phyloP scores from a whole-genome alignment of 2,888 invertebrate species.

The Thelaira solivaga region DNA sequence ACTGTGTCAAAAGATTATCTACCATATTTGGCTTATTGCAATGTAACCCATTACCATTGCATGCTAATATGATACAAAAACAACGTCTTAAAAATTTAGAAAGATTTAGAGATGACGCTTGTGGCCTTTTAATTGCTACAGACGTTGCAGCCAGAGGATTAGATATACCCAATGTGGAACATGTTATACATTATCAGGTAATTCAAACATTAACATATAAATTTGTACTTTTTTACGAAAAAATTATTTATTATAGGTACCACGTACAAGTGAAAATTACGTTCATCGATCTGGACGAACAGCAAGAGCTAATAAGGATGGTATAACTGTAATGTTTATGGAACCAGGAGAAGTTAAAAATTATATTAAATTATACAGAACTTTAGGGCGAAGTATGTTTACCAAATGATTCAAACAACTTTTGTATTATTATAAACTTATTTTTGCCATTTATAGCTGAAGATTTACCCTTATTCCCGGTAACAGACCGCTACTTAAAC shows the following conservation, averaged over 20 bases:
- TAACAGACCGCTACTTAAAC: slow-evolving; percentile 81
- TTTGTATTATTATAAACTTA: too few species aligned
- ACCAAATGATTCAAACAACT: too few species aligned
- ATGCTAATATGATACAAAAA: slow-evolving; percentile 95
- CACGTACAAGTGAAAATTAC: slow-evolving; percentile 96
- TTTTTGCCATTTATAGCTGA: slow-evolving; percentile 81
- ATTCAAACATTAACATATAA: neutral
- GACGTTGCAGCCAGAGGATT: slow-evolving; percentile 98
- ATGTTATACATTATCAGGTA: slow-evolving; percentile 95
- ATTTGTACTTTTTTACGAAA: neutral
- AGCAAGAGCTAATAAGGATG: slow-evolving; percentile 91
- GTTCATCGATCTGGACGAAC: slow-evolving; percentile 98
- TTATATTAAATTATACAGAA: slow-evolving; percentile 89
- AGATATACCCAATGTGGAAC: slow-evolving; percentile 94
- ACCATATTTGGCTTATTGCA: slow-evolving; percentile 84
- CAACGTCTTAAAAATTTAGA: slow-evolving; percentile 96
- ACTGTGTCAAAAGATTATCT: slow-evolving; percentile 89
- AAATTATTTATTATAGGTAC: slow-evolving; percentile 80
- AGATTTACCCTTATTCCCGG: slow-evolving; percentile 90
- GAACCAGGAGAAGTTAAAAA: slow-evolving; percentile 90
- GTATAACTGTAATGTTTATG: slow-evolving; percentile 93
- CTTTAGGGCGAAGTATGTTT: slow-evolving; percentile 89
- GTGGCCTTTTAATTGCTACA: slow-evolving; percentile 90
- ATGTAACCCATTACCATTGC: slow-evolving; percentile 86
- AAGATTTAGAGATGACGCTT: slow-evolving; percentile 84